Evolutionary conservation across 2,888 invertebrate genomes (phyloP).

Genomic region (Strigamia transsilvanica): DNA sequence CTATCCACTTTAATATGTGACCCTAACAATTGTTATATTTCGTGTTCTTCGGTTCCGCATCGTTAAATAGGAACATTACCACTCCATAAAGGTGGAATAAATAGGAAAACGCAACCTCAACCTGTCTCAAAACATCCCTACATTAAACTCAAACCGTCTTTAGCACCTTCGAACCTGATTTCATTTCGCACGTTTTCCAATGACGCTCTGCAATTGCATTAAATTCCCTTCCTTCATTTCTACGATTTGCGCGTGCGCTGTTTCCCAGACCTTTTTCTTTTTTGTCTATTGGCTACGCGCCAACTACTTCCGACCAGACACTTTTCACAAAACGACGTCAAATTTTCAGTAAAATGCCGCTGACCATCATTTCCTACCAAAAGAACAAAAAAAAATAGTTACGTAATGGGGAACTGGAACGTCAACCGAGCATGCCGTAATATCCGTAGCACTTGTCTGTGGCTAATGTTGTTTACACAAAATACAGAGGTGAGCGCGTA

Average conservation of each 20-base stretch:
- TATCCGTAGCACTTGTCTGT: neutral
- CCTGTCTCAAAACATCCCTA: neutral
- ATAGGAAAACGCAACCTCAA: too few species aligned
- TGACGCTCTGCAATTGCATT: neutral
- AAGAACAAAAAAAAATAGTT: neutral
- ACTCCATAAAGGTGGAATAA: neutral
- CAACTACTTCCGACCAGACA: constrained; percentile 42
- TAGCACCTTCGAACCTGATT: neutral
- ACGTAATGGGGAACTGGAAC: neutral
- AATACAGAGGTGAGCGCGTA: neutral
- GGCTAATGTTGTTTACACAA: neutral
- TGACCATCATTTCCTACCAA: neutral
- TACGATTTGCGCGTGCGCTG: constrained; percentile 16
- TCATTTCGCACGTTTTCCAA: constrained; percentile 1
- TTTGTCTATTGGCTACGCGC: constrained; percentile 45
- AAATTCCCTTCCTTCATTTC: constrained; percentile 4
- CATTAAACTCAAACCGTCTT: neutral
- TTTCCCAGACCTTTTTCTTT: neutral
- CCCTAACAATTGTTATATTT: neutral
- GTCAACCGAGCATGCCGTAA: neutral
- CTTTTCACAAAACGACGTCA: constrained; percentile 17
- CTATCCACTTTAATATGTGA: neutral
- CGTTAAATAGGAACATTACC: neutral
- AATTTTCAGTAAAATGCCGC: constrained; percentile 16
- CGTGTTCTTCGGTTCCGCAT: neutral